These are phyloP conservation scores for Bugulina stolonifera DNA, from an alignment of 2,888 invertebrate genomes.

Conservation along the genomic window DNA sequence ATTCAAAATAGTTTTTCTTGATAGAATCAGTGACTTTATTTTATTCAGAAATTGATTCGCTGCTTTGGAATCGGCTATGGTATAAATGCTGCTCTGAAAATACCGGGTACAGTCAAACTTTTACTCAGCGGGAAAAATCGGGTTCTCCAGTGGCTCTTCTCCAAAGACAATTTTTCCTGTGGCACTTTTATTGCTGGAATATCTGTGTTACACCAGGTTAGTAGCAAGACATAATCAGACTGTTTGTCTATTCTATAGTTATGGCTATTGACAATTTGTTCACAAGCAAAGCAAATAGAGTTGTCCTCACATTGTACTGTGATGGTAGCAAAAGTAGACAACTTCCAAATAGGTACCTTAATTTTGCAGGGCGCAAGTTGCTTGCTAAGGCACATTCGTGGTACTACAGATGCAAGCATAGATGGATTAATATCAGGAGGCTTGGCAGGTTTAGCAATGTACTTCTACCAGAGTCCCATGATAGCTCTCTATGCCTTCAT, in stretches of 20 bases:
- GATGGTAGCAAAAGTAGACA: too few species aligned
- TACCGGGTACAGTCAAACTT: not conserved
- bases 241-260: too few species aligned
- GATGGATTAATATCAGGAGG: constrained; percentile 68
- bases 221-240: too few species aligned
- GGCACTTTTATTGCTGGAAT: not conserved
- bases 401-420: constrained; percentile 60
- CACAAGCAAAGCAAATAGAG: too few species aligned
- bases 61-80: constrained; percentile 16
- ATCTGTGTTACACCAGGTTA: not conserved
- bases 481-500: constrained; percentile 76
- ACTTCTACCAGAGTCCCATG: constrained; percentile 69
- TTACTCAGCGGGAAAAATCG: not conserved
- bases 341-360: too few species aligned
- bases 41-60: constrained; percentile 6
- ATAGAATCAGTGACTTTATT: not conserved
- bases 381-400: constrained; percentile 59
- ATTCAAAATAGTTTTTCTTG: not conserved
- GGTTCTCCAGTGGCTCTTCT: not conserved
- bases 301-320: too few species aligned
- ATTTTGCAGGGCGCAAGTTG: constrained; percentile 62
- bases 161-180: not conserved
- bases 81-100: constrained; percentile 1
- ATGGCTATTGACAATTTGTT: too few species aligned
- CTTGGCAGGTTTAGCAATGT: constrained; percentile 66